phyloP scores from a whole-genome alignment of 1,140 invertebrate genomes.

The Ceratosolen solmsi region DNA sequence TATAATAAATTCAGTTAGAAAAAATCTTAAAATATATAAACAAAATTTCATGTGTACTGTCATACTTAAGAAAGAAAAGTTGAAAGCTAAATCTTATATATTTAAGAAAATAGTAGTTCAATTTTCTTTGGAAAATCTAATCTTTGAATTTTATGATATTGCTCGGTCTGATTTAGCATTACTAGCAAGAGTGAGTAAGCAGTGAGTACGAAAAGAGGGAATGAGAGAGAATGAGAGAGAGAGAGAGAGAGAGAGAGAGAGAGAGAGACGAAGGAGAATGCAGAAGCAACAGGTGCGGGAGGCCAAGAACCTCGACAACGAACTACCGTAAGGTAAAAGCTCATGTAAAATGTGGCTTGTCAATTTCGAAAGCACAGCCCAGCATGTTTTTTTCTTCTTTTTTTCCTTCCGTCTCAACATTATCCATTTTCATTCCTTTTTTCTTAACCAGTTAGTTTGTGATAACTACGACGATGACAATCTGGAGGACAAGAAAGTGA shows the following conservation, averaged over 20 bases:
- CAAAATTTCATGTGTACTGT: too few species aligned
- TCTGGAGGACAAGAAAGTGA: background rate
- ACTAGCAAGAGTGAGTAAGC: background rate
- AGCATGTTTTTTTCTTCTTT: background rate
- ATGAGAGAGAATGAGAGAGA: background rate
- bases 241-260: background rate
- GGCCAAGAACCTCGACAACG: conserved; percentile 41
- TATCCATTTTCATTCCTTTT: background rate
- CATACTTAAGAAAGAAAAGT: too few species aligned
- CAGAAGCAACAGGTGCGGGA: conserved; percentile 71
- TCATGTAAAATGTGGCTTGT: conserved; percentile 61
- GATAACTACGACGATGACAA: background rate
- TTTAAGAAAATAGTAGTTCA: conserved; percentile 1
- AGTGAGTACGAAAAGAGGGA: background rate
- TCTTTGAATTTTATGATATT: conserved; percentile 60
- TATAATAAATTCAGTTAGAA: too few species aligned
- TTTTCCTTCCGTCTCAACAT: background rate
- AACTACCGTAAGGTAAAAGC: conserved; percentile 51
- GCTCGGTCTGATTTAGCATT: conserved; percentile 30
- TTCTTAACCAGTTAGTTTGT: too few species aligned
- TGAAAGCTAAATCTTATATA: conserved; percentile 37
- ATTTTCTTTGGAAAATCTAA: conserved; percentile 50
- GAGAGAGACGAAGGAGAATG: conserved; percentile 54
- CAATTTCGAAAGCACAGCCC: background rate
- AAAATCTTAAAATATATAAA: too few species aligned